Evolutionary conservation across 2,113 vertebrate species (phyloP).

Genomic region (Chloropsis cyanopogon): DNA sequence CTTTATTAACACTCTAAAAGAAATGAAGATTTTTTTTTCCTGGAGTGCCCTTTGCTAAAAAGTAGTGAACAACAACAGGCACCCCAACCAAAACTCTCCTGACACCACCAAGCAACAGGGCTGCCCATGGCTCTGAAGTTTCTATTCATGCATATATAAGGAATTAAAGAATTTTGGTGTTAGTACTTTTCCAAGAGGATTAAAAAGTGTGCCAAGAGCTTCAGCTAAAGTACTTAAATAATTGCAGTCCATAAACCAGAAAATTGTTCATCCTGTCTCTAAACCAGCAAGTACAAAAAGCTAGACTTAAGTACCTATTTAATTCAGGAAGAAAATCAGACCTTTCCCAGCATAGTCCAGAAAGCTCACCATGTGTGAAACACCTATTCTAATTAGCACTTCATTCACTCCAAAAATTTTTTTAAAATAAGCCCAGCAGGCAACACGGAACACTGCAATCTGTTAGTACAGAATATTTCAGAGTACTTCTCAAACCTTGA

Average conservation of each 20-base stretch:
- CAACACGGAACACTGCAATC: not conserved
- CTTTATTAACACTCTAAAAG: not conserved
- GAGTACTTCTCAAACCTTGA: not conserved
- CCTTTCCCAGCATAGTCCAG: not conserved
- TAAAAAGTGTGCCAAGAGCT: not conserved
- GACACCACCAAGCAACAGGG: not conserved
- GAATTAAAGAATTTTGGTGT: not conserved
- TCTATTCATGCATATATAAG: not conserved
- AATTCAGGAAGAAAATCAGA: not conserved
- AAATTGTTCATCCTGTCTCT: not conserved
- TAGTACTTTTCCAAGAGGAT: not conserved
- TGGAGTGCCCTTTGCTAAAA: not conserved
- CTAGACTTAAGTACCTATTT: not conserved
- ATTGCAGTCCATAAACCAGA: not conserved
- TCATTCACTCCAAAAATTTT: not conserved
- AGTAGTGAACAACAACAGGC: not conserved
- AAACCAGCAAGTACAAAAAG: not conserved
- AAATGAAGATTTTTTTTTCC: not conserved
- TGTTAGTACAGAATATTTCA: not conserved
- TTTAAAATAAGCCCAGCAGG: not conserved
- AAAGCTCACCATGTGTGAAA: not conserved
- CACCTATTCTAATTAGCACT: conserved; percentile 16
- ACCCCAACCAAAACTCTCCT: not conserved
- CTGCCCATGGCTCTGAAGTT: not conserved
- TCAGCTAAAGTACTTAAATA: not conserved